Evolutionary conservation across 35 echinoderm and acorn worm genomes (phyloP), one percentile per base, ranked within the genome.

Genomic region (Heliocidaris erythrogramma): DNA sequence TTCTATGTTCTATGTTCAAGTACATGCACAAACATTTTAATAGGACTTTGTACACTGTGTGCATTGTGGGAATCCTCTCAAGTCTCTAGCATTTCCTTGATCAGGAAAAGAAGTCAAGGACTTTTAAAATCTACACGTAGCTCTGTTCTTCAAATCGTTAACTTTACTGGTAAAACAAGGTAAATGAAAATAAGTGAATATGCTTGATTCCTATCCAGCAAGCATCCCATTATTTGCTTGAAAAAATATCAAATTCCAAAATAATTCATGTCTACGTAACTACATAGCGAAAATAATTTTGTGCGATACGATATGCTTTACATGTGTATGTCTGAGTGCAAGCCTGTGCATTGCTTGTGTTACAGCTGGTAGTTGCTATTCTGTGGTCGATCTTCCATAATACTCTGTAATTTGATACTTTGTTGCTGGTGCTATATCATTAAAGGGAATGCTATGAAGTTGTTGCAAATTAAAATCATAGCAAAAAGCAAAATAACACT

Each of bases 371-470:
- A 56, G 52, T 11, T 21, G 27, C 65, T 78, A 18, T n/a, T 7
- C 8, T n/a, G 65, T 78, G 65, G 21, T 78, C 59, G 7, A 60
- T 60, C 65, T 78, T 78, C 3, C 18, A n/a, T 6, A 78, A 18
- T 78, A 78, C 65, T 78, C 27, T 78, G 65, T 78, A 78, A 78
- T 78, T 21, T 78, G 65, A 78, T 78, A 78, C 65, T 78, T 78
- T 78, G 65, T 27, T 78, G 65, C 65, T 78, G 65, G 65, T 78
- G 65, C 65, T 78, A 78, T 78, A 78, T 78, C 65, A 78, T 71
- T n/a, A 71, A 71, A 78, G 21, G 65, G 27, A 78, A 78, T 6
- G n/a, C 27, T 27, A 78, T n/a, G 18, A 78, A 78, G 18, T 7
- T 78, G 7, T 78, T 18, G 65, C n/a, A 78, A 78, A 78, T 78